These are phyloP conservation scores for Willisornis vidua DNA, from an alignment of 2,113 vertebrate genomes.

Conservation along the genomic window DNA sequence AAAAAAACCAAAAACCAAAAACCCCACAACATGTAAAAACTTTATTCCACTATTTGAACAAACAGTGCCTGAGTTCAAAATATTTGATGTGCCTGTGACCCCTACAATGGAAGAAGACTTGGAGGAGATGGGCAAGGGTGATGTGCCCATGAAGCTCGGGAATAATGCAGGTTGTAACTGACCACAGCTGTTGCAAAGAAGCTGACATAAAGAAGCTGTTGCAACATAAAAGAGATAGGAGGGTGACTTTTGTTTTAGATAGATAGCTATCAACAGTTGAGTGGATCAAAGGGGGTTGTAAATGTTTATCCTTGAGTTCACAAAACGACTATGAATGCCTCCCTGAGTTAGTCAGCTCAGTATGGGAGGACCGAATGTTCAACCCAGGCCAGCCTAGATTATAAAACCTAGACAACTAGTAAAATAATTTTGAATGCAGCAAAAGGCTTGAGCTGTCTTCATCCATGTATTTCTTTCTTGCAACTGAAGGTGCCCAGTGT, in stretches of 20 bases:
- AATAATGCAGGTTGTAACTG: neutral
- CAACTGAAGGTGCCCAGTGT: fast-evolving
- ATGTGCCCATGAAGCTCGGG: neutral
- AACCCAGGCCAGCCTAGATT: too few species aligned
- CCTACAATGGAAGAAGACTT: neutral
- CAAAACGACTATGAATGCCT: neutral
- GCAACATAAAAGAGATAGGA: neutral
- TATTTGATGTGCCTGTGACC: neutral
- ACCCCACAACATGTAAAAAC: too few species aligned
- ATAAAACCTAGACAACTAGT: neutral
- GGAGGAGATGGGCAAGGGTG: neutral
- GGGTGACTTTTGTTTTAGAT: neutral
- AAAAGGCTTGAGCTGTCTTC: neutral
- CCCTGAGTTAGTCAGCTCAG: neutral
- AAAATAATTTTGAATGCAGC: neutral
- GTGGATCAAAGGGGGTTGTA: neutral
- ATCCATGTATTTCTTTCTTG: neutral
- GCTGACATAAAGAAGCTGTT: neutral
- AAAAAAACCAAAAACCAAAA: neutral
- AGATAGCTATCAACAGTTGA: neutral
- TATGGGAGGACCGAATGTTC: neutral
- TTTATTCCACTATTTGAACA: neutral
- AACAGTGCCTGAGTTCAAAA: neutral
- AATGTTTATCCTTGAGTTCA: neutral
- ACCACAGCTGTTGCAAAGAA: neutral